Evolutionary conservation across 53 echinoderm and acorn worm species (phyloP).

Genomic region (Apostichopus leukothele): DNA sequence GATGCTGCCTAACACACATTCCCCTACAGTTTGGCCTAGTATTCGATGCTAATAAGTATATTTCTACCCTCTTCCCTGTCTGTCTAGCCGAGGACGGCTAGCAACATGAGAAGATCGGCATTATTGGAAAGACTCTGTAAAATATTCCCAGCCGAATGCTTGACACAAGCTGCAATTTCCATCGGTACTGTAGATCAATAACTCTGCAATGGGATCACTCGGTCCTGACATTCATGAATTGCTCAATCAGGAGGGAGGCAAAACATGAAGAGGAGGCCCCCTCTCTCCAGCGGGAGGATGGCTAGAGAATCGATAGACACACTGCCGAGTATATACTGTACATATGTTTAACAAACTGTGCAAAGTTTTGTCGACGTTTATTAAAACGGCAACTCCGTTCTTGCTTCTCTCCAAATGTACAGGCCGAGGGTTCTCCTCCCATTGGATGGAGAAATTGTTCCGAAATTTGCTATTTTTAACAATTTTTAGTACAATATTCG

Average conservation of each 20-base stretch:
- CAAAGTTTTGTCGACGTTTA: neutral
- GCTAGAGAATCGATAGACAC: too few species aligned
- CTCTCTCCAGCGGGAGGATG: neutral
- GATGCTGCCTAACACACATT: neutral
- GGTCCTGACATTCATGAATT: conserved; percentile 35
- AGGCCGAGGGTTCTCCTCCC: too few species aligned
- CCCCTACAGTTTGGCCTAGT: conserved; percentile 8
- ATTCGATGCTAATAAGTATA: conserved; percentile 33
- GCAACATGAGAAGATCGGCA: conserved; percentile 29
- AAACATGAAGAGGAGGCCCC: conserved; percentile 18
- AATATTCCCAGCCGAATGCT: conserved; percentile 18
- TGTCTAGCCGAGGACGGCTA: conserved; percentile 6
- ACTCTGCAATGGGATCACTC: neutral
- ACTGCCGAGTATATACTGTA: too few species aligned
- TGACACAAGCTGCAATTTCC: conserved; percentile 26
- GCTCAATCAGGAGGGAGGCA: conserved; percentile 25
- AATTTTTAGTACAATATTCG: too few species aligned
- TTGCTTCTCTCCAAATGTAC: too few species aligned
- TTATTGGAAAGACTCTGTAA: conserved; percentile 16
- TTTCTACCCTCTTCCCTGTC: neutral
- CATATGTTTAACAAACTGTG: neutral
- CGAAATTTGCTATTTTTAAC: too few species aligned
- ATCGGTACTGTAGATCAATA: neutral
- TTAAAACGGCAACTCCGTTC: too few species aligned
- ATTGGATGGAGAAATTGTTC: too few species aligned